Conservation (phyloP, 2,888 invertebrate genomes). For the Gibbula magus region DNA sequence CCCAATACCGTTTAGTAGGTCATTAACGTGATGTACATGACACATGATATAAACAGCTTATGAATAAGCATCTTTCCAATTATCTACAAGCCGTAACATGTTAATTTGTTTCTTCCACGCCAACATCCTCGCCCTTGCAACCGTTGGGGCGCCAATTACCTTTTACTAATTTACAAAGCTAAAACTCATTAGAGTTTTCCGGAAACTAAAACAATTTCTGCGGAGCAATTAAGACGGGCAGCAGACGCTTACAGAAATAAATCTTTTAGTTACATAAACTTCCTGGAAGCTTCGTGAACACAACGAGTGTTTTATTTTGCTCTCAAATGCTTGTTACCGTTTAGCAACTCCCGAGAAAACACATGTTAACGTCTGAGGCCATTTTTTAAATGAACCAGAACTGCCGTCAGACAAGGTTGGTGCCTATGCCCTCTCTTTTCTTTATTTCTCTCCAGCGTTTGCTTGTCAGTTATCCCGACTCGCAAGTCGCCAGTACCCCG, state of each 20-base stretch:
- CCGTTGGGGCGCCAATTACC: neutral
- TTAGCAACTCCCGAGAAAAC: neutral
- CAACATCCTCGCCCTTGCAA: neutral
- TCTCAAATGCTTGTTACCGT: neutral
- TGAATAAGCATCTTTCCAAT: neutral
- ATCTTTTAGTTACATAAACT: conserved; percentile 9
- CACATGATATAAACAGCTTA: neutral
- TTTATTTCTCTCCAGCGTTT: too few relatives aligned
- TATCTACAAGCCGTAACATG: neutral
- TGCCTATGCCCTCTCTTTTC: too few relatives aligned
- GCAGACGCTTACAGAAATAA: conserved; percentile 8
- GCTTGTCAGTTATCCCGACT: too few relatives aligned
- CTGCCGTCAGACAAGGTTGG: neutral
- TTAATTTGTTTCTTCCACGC: neutral
- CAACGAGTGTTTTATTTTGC: neutral
- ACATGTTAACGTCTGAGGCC: neutral
- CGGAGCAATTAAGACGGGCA: neutral
- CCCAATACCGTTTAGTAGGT: neutral
- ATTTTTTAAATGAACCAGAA: neutral
- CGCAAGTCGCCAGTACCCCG: too few relatives aligned
- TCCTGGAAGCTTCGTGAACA: neutral
- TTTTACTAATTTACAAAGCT: conserved; percentile 6
- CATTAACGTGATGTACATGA: neutral
- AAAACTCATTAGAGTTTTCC: conserved; percentile 16
- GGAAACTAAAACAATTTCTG: neutral